Base-by-base conservation (phyloP, 2,797 vertebrate genomes). In the Acestrorhynchus altus region DNA sequence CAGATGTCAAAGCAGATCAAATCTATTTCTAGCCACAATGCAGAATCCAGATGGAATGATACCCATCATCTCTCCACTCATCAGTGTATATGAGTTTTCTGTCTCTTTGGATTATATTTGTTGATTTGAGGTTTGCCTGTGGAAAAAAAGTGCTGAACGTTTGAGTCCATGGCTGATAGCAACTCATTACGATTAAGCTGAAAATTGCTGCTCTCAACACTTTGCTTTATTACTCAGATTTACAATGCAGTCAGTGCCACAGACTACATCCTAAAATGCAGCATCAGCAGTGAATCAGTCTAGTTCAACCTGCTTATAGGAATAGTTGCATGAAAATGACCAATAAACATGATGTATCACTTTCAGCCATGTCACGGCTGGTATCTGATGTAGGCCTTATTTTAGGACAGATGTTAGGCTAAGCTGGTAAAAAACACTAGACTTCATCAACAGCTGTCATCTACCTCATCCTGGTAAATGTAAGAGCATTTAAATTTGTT, bases 1-100 rank as follows among this genome's bases (percentile, higher is more conserved):
- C 66, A 77, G 81, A 64, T 35, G 61, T 83, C 76, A 77, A 57
- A 68, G 54, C 39, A 60, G 52, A 79, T 81, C 61, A 80, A 42
- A 68, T 80, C 61, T 68, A 42, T 66, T 56, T 75, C 75, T 65
- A 60, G 63, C 60, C 28, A 49, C 31, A 73, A 54, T 24, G 42
- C 31, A 71, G 39, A 49, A 52, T 49, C 54, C 22, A 44, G 26
- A 68, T 56, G 47, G 39, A 67, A 72, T 8, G 31, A 51, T 74
- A 65, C 61, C 35, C 24, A 63, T 67, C 46, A 46, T 52, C 15
- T 28, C 47, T 59, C 22, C 52, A 54, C 40, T 63, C 46, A 64
- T 51, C 67, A 61, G 8, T n/a, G 12, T 4, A 35, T 39, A 68
- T 18, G 39, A 35, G 70, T 63, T 54, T 28, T 39, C 59, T 67